These are phyloP conservation scores for Penaeus vannamei DNA, from an alignment of 1,140 invertebrate species.

Conservation along the genomic window DNA sequence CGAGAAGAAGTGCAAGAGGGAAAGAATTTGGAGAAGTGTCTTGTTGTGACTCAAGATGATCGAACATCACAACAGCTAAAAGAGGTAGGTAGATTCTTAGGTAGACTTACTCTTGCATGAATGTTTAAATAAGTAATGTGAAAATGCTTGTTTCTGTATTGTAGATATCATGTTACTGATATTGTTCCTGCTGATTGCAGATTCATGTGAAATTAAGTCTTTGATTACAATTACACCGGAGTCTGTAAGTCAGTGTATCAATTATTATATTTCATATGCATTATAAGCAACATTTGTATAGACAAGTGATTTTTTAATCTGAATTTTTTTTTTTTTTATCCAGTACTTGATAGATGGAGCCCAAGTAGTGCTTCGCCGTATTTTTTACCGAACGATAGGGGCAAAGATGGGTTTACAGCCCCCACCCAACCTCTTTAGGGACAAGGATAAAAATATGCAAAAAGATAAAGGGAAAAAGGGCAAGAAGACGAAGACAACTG, in stretches of 20 bases:
- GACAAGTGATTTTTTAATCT: too few species aligned
- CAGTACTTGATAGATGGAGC: conserved; percentile 72
- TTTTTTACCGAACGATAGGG: conserved; percentile 72
- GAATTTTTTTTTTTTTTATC: too few species aligned
- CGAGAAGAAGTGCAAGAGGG: conserved; percentile 72
- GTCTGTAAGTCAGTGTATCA: neutral
- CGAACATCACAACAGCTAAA: conserved; percentile 85
- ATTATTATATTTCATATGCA: neutral
- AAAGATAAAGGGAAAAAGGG: conserved; percentile 48
- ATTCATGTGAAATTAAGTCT: too few species aligned
- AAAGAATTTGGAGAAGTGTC: conserved; percentile 77
- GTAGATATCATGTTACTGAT: too few species aligned
- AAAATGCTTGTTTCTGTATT: neutral
- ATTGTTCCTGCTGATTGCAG: too few species aligned
- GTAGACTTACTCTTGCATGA: neutral
- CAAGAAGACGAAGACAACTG: conserved; percentile 70
- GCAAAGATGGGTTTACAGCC: conserved; percentile 64
- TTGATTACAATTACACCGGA: too few species aligned
- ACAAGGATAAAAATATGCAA: conserved; percentile 26
- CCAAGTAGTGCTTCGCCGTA: conserved; percentile 73
- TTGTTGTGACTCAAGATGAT: conserved; percentile 88
- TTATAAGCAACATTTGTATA: too few species aligned
- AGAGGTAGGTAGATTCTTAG: conserved; percentile 69
- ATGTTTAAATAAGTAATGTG: neutral
- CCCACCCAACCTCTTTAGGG: conserved; percentile 49